Evolutionary conservation across 2,113 vertebrate genomes (phyloP), one percentile per base, ranked within the genome.

Genomic region (Sphaerodactylus townsendi): DNA sequence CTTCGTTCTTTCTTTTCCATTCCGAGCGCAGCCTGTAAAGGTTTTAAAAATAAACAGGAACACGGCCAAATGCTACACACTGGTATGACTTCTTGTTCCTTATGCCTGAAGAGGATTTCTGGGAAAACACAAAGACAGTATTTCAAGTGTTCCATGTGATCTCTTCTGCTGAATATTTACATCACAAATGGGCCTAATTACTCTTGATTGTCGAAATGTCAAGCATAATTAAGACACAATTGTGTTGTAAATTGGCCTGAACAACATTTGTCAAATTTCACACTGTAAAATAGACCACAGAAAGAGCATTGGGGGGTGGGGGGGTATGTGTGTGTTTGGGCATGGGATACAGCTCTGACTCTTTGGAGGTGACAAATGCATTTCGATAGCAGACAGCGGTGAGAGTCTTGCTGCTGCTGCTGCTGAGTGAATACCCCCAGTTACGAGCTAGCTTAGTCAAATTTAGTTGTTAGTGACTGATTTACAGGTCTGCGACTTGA

Each of bases 341-440:
- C 23, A 21, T 2, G 25, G 59, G 25, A 5, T 7, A 37, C 33
- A 48, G 65, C 41, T 23, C 62, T 89, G 71, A 87, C 68, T 74
- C 79, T 77, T 83, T 48, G 79, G 83, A 87, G 15, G 2, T 84
- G 10, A 25, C 39, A 81, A 68, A 14, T 15, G 76, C 74, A 59
- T 79, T 92, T 79, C 19, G 35, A 80, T 78, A 66, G 75, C 77
- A 77, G 25, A 25, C 3, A 81, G 46, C 44, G 7, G 1, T 10
- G 19, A 1, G 68, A 77, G 50, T 64, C 64, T 89, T 82, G 75
- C 91, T 85, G 86, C 81, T 71, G 39, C 91, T 85, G 86, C 81
- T 71, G 39, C 65, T 88, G 87, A 93, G 92, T 78, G 94, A 95
- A 93, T 86, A 69, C 87, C 89, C 64, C 59, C 87, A 94, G 65